Base-by-base conservation (phyloP, 2,113 vertebrate genomes). In the Oryzias javanicus region DNA sequence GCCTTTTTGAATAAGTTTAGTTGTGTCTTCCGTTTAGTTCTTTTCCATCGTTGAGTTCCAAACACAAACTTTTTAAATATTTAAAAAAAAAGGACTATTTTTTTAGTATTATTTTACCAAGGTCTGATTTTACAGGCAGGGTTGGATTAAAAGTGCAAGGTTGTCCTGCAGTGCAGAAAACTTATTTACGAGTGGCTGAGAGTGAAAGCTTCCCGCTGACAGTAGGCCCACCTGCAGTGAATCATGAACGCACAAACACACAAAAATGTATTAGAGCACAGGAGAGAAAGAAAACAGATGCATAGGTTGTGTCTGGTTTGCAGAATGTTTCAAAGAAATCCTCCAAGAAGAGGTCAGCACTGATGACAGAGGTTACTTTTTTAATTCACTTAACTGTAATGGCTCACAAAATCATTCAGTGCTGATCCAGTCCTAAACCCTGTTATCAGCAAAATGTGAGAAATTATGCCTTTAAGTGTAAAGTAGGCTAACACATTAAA, bases 201-300 rank as follows among this genome's bases (percentile, higher is more conserved):
- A 78, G 70, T 71, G 64, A 82, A 84, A 64, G 51, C 66, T 71
- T 86, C 74, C 75, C 60, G 62, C 64, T 40, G 80, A 89, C 83
- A 88, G 84, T 60, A 55, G 67, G 78, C 84, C 89, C 93, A 92
- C 92, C 92, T 94, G 93, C 91, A 88, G 92, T 79, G 85, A 92
- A 91, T 91, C 89, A 80, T 65, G 56, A 55, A 85, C 81, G 50
- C 49, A 60, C 35, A 70, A 40, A 59, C 27, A 42, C 59, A 68
- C 47, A 8, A 7, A 45, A 7, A 53, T 16, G 19, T 4, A 17
- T 10, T n/a, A 16, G 4, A 13, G 47, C 35, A 40, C 10, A 10
- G 27, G 5, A 29, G 10, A 12, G 35, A 35, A 12, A 55, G 7
- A 18, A 50, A 45, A 42, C 29, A 49, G 64, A 25, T 5, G 18